A percentile compares a stretch with the other conserved stretches of the same genome.
These are phyloP conservation scores for Spheniscus humboldti DNA, from an alignment of 2,797 vertebrate species.

Conservation along the genomic window DNA sequence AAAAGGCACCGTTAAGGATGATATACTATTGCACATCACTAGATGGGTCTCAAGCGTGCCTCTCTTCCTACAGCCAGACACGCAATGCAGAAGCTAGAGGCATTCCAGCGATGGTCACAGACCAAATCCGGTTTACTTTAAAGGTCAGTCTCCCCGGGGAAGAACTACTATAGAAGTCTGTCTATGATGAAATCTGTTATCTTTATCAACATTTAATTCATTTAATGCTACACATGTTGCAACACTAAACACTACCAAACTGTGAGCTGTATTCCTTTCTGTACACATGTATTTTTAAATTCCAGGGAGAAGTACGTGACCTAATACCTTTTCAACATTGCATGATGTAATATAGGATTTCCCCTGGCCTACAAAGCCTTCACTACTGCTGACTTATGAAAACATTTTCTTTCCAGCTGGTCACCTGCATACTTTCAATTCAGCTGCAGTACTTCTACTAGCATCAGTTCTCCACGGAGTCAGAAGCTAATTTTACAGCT, in stretches of 20 bases:
- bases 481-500: neutral
- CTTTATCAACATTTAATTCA: neutral
- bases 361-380: neutral
- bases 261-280: neutral
- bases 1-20: neutral
- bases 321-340: neutral
- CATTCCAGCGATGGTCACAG: neutral
- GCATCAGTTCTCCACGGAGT: neutral
- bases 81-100: rapidly evolving
- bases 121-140: neutral
- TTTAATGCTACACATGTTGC: neutral
- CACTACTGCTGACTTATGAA: neutral
- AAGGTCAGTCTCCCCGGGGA: neutral
- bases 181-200: neutral
- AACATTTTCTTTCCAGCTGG: neutral
- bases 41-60: rapidly evolving
- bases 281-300: neutral
- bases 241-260: neutral
- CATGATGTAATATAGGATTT: neutral
- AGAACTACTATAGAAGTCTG: neutral
- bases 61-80: neutral
- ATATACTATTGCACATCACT: neutral
- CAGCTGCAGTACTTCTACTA: neutral
- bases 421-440: neutral
- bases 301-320: neutral